Conservation (phyloP, 1,140 invertebrate genomes). For the Armadillidium nasatum region DNA sequence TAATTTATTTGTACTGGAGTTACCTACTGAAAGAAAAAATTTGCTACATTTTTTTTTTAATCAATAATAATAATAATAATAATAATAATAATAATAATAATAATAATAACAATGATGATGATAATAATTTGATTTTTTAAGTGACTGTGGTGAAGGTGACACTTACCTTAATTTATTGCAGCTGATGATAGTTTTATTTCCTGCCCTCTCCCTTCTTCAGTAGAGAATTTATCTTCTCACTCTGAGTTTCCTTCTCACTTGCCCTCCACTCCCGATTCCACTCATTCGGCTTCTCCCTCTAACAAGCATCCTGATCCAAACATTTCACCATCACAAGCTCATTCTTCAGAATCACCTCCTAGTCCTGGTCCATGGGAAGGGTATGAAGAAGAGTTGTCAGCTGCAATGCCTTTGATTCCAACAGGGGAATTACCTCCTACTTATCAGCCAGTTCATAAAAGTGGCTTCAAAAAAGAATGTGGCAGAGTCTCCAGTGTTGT, state of each 20-base stretch:
- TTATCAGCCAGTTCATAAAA: slow-evolving; percentile 18
- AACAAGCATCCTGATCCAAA: slow-evolving; percentile 33
- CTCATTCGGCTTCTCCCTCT: slow-evolving; percentile 28
- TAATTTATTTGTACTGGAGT: too few species aligned
- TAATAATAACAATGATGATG: slow-evolving; percentile 7
- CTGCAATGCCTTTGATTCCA: slow-evolving; percentile 33
- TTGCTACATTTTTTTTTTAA: too few species aligned
- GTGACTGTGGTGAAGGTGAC: not conserved
- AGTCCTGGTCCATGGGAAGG: slow-evolving; percentile 29
- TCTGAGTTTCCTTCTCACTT: slow-evolving; percentile 31
- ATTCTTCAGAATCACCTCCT: slow-evolving; percentile 36
- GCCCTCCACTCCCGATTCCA: slow-evolving; percentile 29
- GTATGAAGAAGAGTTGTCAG: slow-evolving; percentile 28
- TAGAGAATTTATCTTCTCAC: slow-evolving; percentile 41
- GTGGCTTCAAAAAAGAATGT: slow-evolving; percentile 16
- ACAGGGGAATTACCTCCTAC: slow-evolving; percentile 19
- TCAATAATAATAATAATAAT: not conserved
- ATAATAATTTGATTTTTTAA: not conserved
- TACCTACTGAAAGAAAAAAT: too few species aligned
- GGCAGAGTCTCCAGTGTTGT: slow-evolving; percentile 32
- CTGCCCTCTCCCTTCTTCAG: slow-evolving; percentile 34
- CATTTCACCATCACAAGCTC: slow-evolving; percentile 33
- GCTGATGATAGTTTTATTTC: not conserved
- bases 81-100: slow-evolving; percentile 1
- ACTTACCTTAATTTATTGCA: not conserved